phyloP scores from a whole-genome alignment of 2,888 invertebrate genomes.

The Leucophenga montana region DNA sequence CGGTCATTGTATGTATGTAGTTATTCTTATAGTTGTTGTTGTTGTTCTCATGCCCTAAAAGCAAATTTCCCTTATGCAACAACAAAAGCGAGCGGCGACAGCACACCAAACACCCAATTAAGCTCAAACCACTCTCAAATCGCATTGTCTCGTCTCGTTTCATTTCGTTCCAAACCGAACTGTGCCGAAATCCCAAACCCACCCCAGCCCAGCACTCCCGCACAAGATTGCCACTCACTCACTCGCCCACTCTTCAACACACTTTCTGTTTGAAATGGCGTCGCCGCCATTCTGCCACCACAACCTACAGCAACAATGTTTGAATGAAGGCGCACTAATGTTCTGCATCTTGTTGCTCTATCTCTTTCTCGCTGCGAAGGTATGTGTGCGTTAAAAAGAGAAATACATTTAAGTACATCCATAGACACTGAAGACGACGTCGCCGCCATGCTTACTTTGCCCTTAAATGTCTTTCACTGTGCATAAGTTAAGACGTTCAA shows the following conservation, averaged over 20 bases:
- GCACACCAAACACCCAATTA: neutral
- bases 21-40: no score
- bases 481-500: no score
- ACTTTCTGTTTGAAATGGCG: constrained; percentile 15
- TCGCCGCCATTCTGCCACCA: constrained; percentile 43
- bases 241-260: constrained; percentile 22
- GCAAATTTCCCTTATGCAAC: constrained; percentile 2
- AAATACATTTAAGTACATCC: no score
- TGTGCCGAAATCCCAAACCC: neutral
- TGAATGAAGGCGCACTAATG: constrained; percentile 60
- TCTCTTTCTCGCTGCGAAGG: neutral
- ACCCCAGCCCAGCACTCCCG: neutral
- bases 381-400: neutral
- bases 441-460: no score
- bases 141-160: no score
- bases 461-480: no score
- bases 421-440: no score
- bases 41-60: no score
- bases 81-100: neutral
- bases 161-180: neutral
- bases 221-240: constrained; percentile 2
- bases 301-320: constrained; percentile 71
- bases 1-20: no score
- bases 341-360: no score
- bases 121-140: neutral